Evolutionary conservation across 2,113 vertebrate species (phyloP).

Genomic region (Barbus barbus): DNA sequence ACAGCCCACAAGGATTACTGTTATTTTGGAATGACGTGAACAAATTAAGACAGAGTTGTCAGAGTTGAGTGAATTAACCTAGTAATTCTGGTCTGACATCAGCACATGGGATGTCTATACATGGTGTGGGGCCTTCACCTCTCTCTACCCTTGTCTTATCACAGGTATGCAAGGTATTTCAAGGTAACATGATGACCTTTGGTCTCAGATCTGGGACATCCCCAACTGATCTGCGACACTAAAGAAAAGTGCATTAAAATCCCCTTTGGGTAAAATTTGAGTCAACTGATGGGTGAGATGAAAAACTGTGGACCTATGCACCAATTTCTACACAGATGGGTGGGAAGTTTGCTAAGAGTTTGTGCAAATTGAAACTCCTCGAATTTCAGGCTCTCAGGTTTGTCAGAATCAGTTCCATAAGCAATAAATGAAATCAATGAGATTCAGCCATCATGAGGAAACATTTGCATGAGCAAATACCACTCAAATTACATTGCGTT

Average conservation of each 20-base stretch:
- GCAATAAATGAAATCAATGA: not conserved
- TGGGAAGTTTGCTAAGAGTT: conserved; percentile 25
- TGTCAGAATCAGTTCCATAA: not conserved
- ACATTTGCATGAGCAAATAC: not conserved
- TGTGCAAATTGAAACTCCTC: conserved; percentile 17
- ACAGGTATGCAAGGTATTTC: conserved; percentile 7
- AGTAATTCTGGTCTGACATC: not conserved
- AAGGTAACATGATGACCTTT: conserved; percentile 12
- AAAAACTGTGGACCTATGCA: conserved; percentile 17
- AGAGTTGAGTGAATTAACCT: not conserved
- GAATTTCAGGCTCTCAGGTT: not conserved
- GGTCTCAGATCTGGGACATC: conserved; percentile 13
- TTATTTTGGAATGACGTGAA: not conserved
- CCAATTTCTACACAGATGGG: conserved; percentile 21
- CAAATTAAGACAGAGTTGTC: not conserved
- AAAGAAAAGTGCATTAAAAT: conserved; percentile 22
- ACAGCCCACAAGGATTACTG: not conserved
- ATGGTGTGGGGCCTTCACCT: not conserved
- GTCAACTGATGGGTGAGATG: not conserved
- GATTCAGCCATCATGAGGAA: not conserved
- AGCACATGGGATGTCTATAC: not conserved
- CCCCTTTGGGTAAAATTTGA: conserved; percentile 17
- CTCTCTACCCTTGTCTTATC: conserved; percentile 6
- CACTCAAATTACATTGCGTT: not conserved
- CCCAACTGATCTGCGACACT: not conserved